Conservation (phyloP, 2,888 invertebrate species). For the Cephalotes varians region DNA sequence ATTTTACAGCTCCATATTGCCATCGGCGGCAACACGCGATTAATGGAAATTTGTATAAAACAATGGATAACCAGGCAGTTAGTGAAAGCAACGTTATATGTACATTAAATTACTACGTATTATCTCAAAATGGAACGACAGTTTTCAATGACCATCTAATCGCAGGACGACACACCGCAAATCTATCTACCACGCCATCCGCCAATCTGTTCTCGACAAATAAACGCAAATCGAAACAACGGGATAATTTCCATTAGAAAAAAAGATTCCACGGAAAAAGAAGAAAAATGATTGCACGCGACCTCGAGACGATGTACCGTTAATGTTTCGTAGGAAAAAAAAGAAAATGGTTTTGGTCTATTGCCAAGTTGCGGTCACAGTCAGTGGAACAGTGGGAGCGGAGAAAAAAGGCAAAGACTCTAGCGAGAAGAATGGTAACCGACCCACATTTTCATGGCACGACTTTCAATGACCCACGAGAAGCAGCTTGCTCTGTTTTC, state of each 20-base stretch:
- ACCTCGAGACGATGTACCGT: slow-evolving; percentile 51
- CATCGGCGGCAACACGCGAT: neutral
- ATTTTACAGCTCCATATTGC: slow-evolving; percentile 1
- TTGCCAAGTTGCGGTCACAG: slow-evolving; percentile 74
- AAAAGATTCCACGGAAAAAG: neutral
- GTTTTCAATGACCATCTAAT: slow-evolving; percentile 18
- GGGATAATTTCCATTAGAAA: neutral
- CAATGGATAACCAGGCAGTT: neutral
- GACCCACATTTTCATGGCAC: slow-evolving; percentile 70
- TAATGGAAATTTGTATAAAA: slow-evolving; percentile 31
- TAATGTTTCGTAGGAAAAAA: slow-evolving; percentile 61
- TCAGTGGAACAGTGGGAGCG: slow-evolving; percentile 62
- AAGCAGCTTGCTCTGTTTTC: slow-evolving; percentile 58
- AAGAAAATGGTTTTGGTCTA: slow-evolving; percentile 69
- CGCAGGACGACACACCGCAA: neutral
- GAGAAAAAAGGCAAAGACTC: neutral
- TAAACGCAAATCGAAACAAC: slow-evolving; percentile 5
- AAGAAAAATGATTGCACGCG: slow-evolving; percentile 19
- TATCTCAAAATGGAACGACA: slow-evolving; percentile 6
- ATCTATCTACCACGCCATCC: neutral
- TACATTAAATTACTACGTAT: slow-evolving; percentile 32
- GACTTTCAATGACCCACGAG: slow-evolving; percentile 66
- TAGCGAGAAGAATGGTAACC: slow-evolving; percentile 54
- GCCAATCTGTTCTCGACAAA: neutral
- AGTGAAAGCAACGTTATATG: neutral